A percentile compares a stretch with the other conserved stretches of the same genome.
phyloP scores from a whole-genome alignment of 2,888 invertebrate species.

The Anaspis maculata region DNA sequence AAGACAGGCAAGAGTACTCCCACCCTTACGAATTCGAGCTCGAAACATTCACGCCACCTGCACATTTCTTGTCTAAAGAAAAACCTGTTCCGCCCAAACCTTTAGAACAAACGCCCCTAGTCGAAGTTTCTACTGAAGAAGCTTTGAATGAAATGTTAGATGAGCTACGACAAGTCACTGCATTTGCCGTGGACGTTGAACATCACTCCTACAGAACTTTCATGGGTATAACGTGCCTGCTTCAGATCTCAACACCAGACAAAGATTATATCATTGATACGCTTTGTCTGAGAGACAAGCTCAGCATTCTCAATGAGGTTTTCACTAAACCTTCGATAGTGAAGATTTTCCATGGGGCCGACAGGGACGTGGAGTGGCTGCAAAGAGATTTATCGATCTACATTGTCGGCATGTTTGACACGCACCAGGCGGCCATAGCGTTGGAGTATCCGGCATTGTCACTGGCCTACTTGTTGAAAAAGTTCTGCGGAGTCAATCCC shows the following conservation, averaged over 20 bases:
- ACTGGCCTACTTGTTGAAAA: constrained; percentile 66
- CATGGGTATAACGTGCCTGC: constrained; percentile 89
- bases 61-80: constrained; percentile 42
- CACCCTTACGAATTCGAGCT: constrained; percentile 88
- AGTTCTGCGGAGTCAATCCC: constrained; percentile 68
- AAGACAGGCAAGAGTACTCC: constrained; percentile 53
- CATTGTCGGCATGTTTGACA: constrained; percentile 95
- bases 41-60: constrained; percentile 56
- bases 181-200: constrained; percentile 86
- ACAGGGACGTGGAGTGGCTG: constrained; percentile 83
- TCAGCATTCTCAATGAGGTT: constrained; percentile 75
- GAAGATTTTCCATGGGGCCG: constrained; percentile 93
- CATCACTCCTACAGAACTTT: constrained; percentile 90
- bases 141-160: constrained; percentile 57
- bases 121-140: constrained; percentile 57
- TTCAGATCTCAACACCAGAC: constrained; percentile 82
- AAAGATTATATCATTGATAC: constrained; percentile 88
- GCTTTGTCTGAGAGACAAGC: constrained; percentile 68
- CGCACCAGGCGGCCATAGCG: constrained; percentile 75
- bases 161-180: constrained; percentile 57
- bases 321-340: constrained; percentile 84
- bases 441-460: constrained; percentile 65
- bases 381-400: constrained; percentile 94
- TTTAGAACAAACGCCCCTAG: constrained; percentile 56
- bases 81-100: constrained; percentile 41